Evolutionary conservation across 2,113 vertebrate genomes (phyloP).

Genomic region (Taxidea taxus): DNA sequence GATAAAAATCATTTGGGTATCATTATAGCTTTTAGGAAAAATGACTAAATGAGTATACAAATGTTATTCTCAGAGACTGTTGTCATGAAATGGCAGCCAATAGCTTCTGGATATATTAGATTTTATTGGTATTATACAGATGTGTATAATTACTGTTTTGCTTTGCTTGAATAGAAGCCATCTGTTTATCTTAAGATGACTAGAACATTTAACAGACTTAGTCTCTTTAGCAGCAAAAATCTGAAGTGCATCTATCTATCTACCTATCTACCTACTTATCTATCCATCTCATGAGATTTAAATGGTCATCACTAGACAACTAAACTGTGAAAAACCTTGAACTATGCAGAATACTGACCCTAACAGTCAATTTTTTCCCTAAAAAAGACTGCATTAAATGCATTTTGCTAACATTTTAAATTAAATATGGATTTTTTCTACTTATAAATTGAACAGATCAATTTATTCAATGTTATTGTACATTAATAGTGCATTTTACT

Average conservation of each 20-base stretch:
- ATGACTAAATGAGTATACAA: constrained; percentile 75
- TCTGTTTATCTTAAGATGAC: constrained; percentile 81
- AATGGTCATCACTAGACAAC: neutral
- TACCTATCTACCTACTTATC: constrained; percentile 51
- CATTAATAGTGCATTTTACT: neutral
- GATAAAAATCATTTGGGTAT: neutral
- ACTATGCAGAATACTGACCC: neutral
- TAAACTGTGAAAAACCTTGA: neutral
- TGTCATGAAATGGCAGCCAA: constrained; percentile 73
- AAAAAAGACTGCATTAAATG: neutral
- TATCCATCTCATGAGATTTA: neutral
- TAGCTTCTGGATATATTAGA: constrained; percentile 74
- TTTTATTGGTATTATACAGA: constrained; percentile 81
- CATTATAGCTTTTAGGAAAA: constrained; percentile 68
- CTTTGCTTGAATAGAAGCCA: constrained; percentile 80
- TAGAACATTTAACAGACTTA: constrained; percentile 76
- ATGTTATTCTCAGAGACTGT: constrained; percentile 70
- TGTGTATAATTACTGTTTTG: constrained; percentile 81
- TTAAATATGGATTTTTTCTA: neutral
- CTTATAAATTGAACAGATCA: neutral
- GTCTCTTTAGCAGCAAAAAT: constrained; percentile 50
- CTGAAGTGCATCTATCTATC: constrained; percentile 39
- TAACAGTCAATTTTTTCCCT: neutral
- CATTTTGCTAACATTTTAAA: neutral
- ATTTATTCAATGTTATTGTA: neutral